Percentiles rank a stretch among this genome's conserved stretches.
phyloP scores from a whole-genome alignment of 2,888 invertebrate species.

The Oscheius myriophilus region DNA sequence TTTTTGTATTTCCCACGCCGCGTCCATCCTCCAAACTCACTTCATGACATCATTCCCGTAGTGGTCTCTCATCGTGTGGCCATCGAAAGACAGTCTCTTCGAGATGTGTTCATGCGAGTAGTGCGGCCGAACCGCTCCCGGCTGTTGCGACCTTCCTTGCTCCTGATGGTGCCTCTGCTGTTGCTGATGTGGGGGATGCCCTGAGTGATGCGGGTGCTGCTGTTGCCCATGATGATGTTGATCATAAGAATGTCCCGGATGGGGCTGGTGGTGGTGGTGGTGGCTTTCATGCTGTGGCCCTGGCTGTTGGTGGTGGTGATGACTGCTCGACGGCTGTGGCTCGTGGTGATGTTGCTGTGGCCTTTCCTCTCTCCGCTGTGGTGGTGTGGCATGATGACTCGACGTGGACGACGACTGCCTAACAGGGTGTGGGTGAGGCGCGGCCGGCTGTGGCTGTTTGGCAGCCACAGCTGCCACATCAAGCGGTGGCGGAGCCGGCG shows the following conservation, averaged over 20 bases:
- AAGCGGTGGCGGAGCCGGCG: slow-evolving; percentile 22
- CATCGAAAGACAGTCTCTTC: no score
- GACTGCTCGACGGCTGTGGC: not conserved
- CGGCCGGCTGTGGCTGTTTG: not conserved
- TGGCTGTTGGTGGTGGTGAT: not conserved
- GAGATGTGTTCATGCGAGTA: no score
- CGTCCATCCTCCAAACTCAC: no score
- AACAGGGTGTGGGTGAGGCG: not conserved
- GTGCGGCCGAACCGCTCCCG: no score
- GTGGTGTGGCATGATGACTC: not conserved
- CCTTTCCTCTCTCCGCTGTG: not conserved
- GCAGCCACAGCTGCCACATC: not conserved
- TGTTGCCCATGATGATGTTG: not conserved
- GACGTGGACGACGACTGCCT: not conserved
- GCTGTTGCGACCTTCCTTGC: no score
- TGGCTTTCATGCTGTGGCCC: not conserved
- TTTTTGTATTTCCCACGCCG: no score
- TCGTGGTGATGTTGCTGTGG: not conserved
- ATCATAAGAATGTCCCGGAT: not conserved
- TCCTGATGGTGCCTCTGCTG: no score
- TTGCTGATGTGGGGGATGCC: no score
- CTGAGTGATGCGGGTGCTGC: not conserved
- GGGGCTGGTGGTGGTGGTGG: not conserved
- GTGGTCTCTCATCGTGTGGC: no score
- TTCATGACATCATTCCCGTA: no score